Evolutionary conservation across 2,888 invertebrate genomes (phyloP).

Genomic region (Salpingus planirostris): DNA sequence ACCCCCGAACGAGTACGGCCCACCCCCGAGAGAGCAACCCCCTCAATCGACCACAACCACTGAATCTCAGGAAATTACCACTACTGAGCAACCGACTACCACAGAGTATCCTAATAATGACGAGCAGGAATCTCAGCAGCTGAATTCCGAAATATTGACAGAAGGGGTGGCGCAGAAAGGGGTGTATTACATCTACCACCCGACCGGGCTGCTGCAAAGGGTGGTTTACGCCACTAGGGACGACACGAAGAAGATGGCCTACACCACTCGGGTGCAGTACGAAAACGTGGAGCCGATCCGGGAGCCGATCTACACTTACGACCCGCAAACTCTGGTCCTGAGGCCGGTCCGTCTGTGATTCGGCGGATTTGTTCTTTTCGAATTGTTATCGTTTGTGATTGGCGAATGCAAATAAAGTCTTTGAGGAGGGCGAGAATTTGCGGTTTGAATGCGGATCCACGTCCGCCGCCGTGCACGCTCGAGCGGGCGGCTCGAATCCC

Average conservation of each 20-base stretch:
- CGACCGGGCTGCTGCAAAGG: constrained; percentile 52
- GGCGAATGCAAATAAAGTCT: too few relatives aligned
- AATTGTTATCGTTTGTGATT: too few relatives aligned
- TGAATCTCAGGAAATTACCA: constrained; percentile 7
- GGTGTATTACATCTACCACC: constrained; percentile 55
- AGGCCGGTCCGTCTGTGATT: too few relatives aligned
- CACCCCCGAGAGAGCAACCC: constrained; percentile 14
- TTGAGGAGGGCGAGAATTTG: too few relatives aligned
- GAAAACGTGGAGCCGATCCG: constrained; percentile 55
- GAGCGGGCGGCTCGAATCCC: too few relatives aligned
- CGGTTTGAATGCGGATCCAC: too few relatives aligned
- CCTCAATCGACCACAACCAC: constrained; percentile 25
- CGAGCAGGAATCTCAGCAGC: constrained; percentile 5
- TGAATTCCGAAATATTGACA: constrained; percentile 2
- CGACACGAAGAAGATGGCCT: constrained; percentile 51
- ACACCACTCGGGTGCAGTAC: constrained; percentile 54
- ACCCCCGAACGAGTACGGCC: constrained; percentile 13
- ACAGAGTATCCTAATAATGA: constrained; percentile 2
- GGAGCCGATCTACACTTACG: constrained; percentile 50
- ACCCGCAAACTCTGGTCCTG: constrained; percentile 28
- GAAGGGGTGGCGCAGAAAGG: constrained; percentile 38
- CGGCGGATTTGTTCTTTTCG: too few relatives aligned
- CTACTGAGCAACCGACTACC: constrained; percentile 15
- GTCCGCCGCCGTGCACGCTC: too few relatives aligned
- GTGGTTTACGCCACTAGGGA: constrained; percentile 51